A percentile compares a stretch with the other conserved stretches of the same genome.
phyloP scores from a whole-genome alignment of 2,888 invertebrate genomes.

The Hetaerina titia region DNA sequence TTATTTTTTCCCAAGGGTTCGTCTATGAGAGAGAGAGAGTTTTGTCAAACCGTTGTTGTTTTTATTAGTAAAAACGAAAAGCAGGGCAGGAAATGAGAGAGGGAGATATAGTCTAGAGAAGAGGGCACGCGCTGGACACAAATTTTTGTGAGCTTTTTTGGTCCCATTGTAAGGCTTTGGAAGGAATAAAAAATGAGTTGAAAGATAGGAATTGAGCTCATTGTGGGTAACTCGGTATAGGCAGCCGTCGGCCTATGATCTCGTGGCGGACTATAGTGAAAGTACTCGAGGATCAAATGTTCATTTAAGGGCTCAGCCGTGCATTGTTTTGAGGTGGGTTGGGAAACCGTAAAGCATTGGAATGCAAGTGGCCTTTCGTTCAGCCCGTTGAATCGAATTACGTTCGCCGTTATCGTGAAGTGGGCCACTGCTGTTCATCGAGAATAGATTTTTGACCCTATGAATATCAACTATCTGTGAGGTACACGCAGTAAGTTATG shows the following conservation, averaged over 20 bases:
- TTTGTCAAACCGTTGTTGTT: too few species aligned
- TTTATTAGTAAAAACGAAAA: too few species aligned
- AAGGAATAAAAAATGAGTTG: not conserved
- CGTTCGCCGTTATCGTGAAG: not conserved
- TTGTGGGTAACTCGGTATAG: not conserved
- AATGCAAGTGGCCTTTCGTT: constrained; percentile 21
- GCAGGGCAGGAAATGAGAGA: too few species aligned
- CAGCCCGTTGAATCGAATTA: not conserved
- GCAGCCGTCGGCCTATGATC: not conserved
- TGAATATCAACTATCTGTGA: not conserved
- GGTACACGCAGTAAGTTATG: not conserved
- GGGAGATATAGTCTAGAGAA: too few species aligned
- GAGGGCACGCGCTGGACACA: too few species aligned
- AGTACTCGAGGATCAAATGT: not conserved
- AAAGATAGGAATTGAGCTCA: not conserved
- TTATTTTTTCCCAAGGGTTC: too few species aligned
- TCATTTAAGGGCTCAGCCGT: not conserved
- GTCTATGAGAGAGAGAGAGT: too few species aligned
- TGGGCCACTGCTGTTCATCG: not conserved
- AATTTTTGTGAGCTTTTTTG: too few species aligned
- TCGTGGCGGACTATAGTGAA: not conserved
- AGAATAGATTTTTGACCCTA: not conserved
- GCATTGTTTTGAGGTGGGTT: constrained; percentile 3
- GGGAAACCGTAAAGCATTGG: not conserved
- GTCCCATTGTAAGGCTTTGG: too few species aligned